These are phyloP conservation scores for Crotophaga sulcirostris DNA, from an alignment of 2,113 vertebrate species.

Conservation along the genomic window DNA sequence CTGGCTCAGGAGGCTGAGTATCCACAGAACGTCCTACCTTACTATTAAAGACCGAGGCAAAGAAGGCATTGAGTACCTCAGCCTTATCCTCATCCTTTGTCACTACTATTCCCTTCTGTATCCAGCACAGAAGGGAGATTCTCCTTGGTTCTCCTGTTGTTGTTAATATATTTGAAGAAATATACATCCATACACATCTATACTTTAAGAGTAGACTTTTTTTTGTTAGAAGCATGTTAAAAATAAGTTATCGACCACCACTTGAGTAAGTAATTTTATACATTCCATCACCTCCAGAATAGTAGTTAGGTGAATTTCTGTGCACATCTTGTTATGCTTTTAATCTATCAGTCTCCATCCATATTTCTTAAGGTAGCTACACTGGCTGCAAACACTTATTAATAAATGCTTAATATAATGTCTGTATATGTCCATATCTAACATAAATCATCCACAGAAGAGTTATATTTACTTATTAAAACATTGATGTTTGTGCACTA, in stretches of 20 bases:
- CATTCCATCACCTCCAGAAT: not conserved
- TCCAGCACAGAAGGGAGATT: no score
- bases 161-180: no score
- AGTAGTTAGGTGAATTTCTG: not conserved
- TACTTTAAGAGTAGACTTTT: not conserved
- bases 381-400: not conserved
- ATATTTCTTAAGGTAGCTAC: not conserved
- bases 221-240: not conserved
- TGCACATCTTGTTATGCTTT: not conserved
- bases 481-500: not conserved
- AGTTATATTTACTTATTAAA: not conserved
- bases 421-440: not conserved
- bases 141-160: no score
- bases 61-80: no score
- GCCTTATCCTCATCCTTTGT: no score
- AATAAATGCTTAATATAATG: not conserved
- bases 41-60: no score
- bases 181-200: not conserved
- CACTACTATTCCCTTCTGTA: no score
- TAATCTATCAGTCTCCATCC: not conserved
- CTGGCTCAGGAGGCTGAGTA: no score
- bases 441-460: not conserved
- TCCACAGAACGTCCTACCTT: no score
- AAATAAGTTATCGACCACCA: not conserved
- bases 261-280: not conserved